Evolutionary conservation across 2,888 invertebrate genomes (phyloP), one percentile per base, ranked within the genome.

Genomic region (Eristalis tenax): DNA sequence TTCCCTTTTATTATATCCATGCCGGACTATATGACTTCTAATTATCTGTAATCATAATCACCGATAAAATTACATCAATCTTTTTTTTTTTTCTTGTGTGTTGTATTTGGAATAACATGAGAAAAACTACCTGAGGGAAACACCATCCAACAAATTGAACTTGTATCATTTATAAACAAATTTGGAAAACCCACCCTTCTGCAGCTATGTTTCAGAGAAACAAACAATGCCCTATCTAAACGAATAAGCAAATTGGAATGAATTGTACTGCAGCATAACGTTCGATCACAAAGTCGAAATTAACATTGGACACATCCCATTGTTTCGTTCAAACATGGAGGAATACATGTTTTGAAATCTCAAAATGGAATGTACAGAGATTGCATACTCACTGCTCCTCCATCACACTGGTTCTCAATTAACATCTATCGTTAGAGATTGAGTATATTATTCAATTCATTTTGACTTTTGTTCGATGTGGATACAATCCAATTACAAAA

Each of bases 371-470:
- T 66, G 68, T 43, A 65, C 43, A 73, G 71, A 70, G 26, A 64
- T 64, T 43, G 68, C 32, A 63, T 68, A 73, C 23, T 63, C 40
- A 61, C 59, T 64, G 11, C 71, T 32, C 26, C 68, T 68, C 40
- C 68, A 71, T 81, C 50, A 81, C 71, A 69, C 68, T 73, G 56
- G 76, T 57, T 76, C 68, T 71, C 71, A 85, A 85, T 85, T 85
- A 76, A 85, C 76, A 81, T 85, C 76, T 57, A 76, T 81, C 84
- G 69, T 85, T 75, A 65, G 81, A 81, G 75, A 81, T 75, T 56
- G 81, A 76, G 76, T 76, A 68, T 76, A 85, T 85, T 81, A 85
- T 81, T 85, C 81, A 85, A 85, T 85, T 81, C 81, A 71, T 81
- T 85, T 81, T 57, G 84, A 85, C 71, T 79, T 81, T 85, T 81